Conservation (phyloP, 2,113 vertebrate species). For the Cephalopterus ornatus region DNA sequence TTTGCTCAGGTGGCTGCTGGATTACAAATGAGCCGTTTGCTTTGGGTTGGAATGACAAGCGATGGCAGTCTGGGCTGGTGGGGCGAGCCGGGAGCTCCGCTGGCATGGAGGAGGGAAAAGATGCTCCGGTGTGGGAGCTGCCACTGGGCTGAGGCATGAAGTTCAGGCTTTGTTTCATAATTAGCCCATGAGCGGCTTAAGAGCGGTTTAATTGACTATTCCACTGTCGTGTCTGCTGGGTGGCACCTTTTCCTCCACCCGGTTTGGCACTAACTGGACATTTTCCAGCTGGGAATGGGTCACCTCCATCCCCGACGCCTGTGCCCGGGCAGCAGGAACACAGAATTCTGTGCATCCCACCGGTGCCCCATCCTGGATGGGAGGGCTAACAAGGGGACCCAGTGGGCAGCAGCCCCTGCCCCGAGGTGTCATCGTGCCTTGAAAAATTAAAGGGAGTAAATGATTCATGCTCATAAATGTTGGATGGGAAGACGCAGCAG, state of each 20-base stretch:
- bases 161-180: constrained; percentile 78
- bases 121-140: not conserved
- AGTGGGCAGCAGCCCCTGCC: not conserved
- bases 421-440: rapidly evolving
- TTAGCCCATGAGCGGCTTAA: constrained; percentile 79
- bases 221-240: constrained; percentile 65
- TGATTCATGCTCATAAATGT: constrained; percentile 31
- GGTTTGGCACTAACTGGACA: not conserved
- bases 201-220: constrained; percentile 80
- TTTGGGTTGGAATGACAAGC: constrained; percentile 85
- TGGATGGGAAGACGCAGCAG: not conserved
- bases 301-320: not conserved
- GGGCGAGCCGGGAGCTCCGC: constrained; percentile 39
- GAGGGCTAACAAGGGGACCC: not conserved
- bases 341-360: rapidly evolving
- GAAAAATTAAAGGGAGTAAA: constrained; percentile 13
- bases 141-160: constrained; percentile 59
- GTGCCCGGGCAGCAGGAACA: rapidly evolving
- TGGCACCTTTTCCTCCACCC: not conserved
- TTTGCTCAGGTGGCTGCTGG: constrained; percentile 82
- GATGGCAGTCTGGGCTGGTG: constrained; percentile 75
- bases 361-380: not conserved
- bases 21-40: constrained; percentile 84
- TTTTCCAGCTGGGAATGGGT: not conserved
- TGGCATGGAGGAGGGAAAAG: not conserved